Evolutionary conservation across 2,113 vertebrate species (phyloP).

Genomic region (Galeopterus variegatus): DNA sequence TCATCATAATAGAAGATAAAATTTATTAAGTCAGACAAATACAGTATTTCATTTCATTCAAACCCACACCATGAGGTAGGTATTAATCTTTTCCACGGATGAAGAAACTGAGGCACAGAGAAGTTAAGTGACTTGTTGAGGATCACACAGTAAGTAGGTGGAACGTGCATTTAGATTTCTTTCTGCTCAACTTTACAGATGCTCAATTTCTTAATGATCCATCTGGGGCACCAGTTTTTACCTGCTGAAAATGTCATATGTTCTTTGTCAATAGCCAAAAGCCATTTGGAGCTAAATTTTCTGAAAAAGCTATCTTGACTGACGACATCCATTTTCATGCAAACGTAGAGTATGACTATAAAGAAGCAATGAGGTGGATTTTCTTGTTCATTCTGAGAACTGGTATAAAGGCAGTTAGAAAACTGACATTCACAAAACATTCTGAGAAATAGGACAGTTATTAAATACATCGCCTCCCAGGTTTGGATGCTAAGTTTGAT

Average conservation of each 20-base stretch:
- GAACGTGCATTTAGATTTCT: not conserved
- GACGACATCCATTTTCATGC: not conserved
- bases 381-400: not conserved
- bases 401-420: not conserved
- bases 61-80: not conserved
- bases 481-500: not conserved
- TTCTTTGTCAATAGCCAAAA: slow-evolving; percentile 44
- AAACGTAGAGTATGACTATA: slow-evolving; percentile 15
- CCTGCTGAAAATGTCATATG: slow-evolving; percentile 22
- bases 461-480: not conserved
- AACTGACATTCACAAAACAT: not conserved
- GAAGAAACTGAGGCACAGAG: not conserved
- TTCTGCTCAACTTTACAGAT: not conserved
- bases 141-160: not conserved
- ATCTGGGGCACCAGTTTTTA: slow-evolving; percentile 9
- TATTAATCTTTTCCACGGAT: not conserved
- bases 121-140: slow-evolving; percentile 3
- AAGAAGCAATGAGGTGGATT: not conserved
- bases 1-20: not conserved
- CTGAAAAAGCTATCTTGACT: not conserved
- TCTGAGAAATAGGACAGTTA: not conserved
- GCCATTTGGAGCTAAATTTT: slow-evolving; percentile 44
- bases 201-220: not conserved
- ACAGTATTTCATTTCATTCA: slow-evolving; percentile 12
- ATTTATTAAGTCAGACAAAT: slow-evolving; percentile 2